phyloP scores from a whole-genome alignment of 2,113 vertebrate species.

The Erythrocercus mccallii region DNA sequence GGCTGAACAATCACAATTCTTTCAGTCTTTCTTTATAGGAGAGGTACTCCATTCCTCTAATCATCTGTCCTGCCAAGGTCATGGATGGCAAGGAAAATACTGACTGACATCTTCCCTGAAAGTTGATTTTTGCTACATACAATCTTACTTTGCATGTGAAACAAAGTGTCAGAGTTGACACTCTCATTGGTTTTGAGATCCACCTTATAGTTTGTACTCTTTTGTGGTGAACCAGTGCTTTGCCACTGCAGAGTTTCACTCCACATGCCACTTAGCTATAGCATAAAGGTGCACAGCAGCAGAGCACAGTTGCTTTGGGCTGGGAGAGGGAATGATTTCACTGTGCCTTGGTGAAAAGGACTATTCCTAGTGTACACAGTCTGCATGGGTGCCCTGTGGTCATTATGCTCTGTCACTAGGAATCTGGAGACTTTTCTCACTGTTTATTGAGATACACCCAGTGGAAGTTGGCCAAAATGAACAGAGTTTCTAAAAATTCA shows the following conservation, averaged over 20 bases:
- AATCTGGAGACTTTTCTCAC: neutral
- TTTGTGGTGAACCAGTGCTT: neutral
- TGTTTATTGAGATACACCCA: neutral
- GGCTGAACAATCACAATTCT: neutral
- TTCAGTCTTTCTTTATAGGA: neutral
- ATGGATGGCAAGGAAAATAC: neutral
- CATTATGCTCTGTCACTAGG: neutral
- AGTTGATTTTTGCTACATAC: neutral
- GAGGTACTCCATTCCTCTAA: neutral
- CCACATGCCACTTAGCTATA: neutral
- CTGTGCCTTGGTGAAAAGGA: neutral
- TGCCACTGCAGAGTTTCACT: neutral
- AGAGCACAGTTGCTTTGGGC: neutral
- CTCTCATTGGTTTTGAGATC: neutral
- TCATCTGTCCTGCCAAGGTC: neutral
- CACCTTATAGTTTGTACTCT: neutral
- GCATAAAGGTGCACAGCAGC: neutral
- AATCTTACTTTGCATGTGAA: neutral
- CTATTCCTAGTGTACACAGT: neutral
- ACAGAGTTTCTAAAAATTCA: neutral
- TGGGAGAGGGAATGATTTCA: neutral
- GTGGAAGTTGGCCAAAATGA: neutral
- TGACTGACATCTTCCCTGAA: neutral
- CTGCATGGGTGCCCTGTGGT: neutral
- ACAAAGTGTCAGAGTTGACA: neutral